These are phyloP conservation scores for Eupithecia inturbata DNA, from an alignment of 2,888 invertebrate species.

Conservation along the genomic window DNA sequence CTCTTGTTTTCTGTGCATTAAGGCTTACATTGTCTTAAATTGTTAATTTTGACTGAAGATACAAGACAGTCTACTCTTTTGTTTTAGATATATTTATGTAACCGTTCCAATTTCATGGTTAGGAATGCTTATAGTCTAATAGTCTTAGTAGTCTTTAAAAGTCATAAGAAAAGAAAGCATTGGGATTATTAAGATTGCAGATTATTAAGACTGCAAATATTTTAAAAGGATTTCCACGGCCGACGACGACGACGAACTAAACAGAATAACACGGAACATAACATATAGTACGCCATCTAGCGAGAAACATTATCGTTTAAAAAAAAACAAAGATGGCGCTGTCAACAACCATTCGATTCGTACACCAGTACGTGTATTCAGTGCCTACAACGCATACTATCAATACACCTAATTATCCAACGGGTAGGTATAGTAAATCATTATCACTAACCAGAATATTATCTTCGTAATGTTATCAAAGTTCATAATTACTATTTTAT, in stretches of 20 bases:
- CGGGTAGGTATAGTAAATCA: constrained; percentile 9
- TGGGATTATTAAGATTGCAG: not conserved
- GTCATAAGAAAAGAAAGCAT: not conserved
- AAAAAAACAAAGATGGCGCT: constrained; percentile 28
- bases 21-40: constrained; percentile 29
- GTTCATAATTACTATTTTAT: constrained; percentile 4
- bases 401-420: not conserved
- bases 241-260: not conserved
- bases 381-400: not conserved
- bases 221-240: constrained; percentile 14
- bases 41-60: constrained; percentile 21
- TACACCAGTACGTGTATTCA: not conserved
- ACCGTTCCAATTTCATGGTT: constrained; percentile 9
- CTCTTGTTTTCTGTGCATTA: constrained; percentile 32
- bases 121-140: not conserved
- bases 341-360: not conserved
- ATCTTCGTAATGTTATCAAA: constrained; percentile 15
- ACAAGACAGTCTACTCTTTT: not conserved
- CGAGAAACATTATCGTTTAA: not conserved
- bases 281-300: constrained; percentile 24
- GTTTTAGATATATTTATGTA: constrained; percentile 6
- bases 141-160: not conserved
- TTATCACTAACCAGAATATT: constrained; percentile 23
- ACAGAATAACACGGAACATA: not conserved
- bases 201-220: no score